These are phyloP conservation scores for Champsocephalus esox DNA, from an alignment of 2,797 vertebrate species.

Conservation along the genomic window DNA sequence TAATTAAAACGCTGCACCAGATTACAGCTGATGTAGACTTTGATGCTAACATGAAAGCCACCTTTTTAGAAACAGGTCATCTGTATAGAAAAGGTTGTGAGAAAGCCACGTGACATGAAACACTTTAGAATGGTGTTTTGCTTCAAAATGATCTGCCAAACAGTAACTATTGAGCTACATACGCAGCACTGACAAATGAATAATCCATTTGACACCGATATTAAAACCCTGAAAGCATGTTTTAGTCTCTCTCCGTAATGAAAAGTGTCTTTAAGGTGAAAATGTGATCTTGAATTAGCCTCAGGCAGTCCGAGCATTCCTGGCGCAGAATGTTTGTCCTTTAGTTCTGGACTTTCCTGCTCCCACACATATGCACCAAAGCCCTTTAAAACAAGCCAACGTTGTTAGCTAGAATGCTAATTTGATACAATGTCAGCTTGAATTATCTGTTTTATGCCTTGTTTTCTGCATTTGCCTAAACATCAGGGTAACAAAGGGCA, in stretches of 20 bases:
- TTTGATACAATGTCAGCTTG: constrained; percentile 44
- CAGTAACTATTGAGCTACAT: neutral
- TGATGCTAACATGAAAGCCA: neutral
- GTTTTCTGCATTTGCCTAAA: constrained; percentile 74
- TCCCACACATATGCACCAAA: neutral
- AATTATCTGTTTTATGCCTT: constrained; percentile 45
- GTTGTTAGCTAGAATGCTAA: constrained; percentile 54
- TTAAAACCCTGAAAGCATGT: neutral
- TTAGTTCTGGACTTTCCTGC: constrained; percentile 10
- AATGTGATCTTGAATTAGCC: constrained; percentile 12
- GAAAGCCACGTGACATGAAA: neutral
- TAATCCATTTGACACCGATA: neutral
- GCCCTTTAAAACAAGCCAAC: constrained; percentile 21
- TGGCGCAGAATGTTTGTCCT: neutral
- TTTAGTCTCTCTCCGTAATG: neutral
- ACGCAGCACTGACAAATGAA: neutral
- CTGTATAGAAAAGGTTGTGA: neutral
- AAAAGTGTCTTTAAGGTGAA: constrained; percentile 4
- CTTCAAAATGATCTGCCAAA: neutral
- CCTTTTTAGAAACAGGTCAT: neutral
- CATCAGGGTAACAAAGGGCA: constrained; percentile 76
- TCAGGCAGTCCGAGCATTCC: neutral
- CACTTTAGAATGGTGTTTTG: neutral
- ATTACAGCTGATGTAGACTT: neutral
- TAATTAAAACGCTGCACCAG: neutral